A percentile compares a stretch with the other conserved stretches of the same genome.
These are phyloP conservation scores for Peromyscus eremicus DNA, from an alignment of 2,797 vertebrate species.

Conservation along the genomic window DNA sequence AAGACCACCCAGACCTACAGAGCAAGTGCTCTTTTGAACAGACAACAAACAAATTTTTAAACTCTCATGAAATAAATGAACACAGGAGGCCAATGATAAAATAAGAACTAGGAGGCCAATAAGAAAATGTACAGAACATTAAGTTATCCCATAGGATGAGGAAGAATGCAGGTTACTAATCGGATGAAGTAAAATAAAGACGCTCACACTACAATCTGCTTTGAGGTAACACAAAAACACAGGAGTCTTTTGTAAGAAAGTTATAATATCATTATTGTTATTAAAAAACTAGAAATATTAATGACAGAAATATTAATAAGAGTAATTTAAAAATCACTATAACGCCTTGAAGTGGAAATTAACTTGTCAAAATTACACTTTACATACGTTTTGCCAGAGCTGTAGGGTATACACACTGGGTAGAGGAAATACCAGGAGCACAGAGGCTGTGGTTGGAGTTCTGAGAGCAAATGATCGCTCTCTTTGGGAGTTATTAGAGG, in stretches of 20 bases:
- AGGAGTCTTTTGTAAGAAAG: background rate
- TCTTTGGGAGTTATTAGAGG: constrained; percentile 65
- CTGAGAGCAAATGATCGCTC: constrained; percentile 41
- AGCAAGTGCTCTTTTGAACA: background rate
- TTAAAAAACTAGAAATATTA: background rate
- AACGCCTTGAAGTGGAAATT: constrained; percentile 40
- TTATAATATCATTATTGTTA: background rate
- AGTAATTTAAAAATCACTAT: background rate
- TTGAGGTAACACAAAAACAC: background rate
- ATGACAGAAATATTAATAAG: background rate
- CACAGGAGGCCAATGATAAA: background rate
- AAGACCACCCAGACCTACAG: background rate
- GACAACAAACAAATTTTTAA: background rate
- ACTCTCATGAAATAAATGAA: background rate
- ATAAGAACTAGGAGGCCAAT: background rate
- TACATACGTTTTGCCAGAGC: constrained; percentile 18
- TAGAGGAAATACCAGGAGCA: background rate
- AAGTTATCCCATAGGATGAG: background rate
- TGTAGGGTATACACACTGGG: background rate
- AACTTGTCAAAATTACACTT: constrained; percentile 50
- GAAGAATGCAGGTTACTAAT: background rate
- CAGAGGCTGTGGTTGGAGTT: background rate
- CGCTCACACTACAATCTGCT: background rate
- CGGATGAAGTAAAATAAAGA: background rate
- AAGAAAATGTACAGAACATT: background rate